Evolutionary conservation across 53 echinoderm and acorn worm species (phyloP), one percentile per base, ranked within the genome.

Genomic region (Paracentrotus lividus): DNA sequence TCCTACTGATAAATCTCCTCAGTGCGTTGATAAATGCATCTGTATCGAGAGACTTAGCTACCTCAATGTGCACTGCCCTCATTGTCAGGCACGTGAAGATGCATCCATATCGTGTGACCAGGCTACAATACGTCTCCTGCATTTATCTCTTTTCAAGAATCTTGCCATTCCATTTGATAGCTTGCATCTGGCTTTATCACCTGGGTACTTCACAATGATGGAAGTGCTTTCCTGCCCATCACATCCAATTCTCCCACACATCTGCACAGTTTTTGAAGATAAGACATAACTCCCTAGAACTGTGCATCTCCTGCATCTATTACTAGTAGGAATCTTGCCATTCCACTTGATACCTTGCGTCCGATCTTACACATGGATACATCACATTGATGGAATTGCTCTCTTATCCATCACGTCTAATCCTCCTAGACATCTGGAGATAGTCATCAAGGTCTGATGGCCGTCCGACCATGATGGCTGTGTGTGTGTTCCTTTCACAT

Each of bases 11-110:
- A 68, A 0, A 95, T 95, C 77, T 94, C 81, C 94, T 77, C 27
- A 96, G 43, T 5, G 95, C 93, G 49, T 94, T 94, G 13, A 96
- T 57, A 56, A 97, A 97, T 8, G 95, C 94, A 86, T 97, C 95
- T 8, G 94, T 95, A 34, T 94, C 95, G 27, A 97, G 49, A 1
- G 94, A 77, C 24, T 92, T 58, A 2, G 86, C 69, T 23, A 94
- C 10, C 10, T 49, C n/a, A n/a, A n/a, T n/a, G n/a, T n/a, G n/a
- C n/a, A n/a, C n/a, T n/a, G n/a, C n/a, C n/a, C n/a, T n/a, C 49
- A 49, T 49, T 10, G 49, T 49, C 49, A 49, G 49, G 10, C 49
- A 49, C 10, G 49, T 49, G 49, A 5, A 49, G 49, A 49, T 49
- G 49, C 49, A 49, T 49, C 49, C 49, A 49, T 49, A 49, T 10